These are phyloP conservation scores for Scomber japonicus DNA, from an alignment of 2,113 vertebrate species.

Conservation along the genomic window DNA sequence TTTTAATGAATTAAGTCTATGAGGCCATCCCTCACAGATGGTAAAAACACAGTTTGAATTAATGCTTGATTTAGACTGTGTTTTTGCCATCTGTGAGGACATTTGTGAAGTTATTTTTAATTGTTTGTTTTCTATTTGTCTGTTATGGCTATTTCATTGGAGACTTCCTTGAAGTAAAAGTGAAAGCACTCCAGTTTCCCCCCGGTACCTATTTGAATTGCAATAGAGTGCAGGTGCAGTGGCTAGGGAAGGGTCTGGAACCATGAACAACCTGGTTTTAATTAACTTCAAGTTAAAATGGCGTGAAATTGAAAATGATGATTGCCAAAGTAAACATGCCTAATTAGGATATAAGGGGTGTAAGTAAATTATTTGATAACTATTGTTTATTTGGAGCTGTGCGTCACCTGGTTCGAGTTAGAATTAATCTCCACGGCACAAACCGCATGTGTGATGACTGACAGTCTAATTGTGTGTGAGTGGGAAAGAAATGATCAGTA, in stretches of 20 bases:
- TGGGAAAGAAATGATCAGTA: constrained; percentile 37
- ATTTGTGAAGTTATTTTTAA: constrained; percentile 39
- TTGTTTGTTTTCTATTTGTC: constrained; percentile 54
- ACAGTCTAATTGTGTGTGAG: constrained; percentile 48
- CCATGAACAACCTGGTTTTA: constrained; percentile 83
- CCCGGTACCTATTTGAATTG: constrained; percentile 74
- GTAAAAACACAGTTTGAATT: no score
- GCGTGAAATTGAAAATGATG: constrained; percentile 88
- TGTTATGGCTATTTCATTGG: constrained; percentile 50
- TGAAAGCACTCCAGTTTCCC: constrained; percentile 60
- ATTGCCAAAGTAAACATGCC: constrained; percentile 85
- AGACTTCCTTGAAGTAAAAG: constrained; percentile 60
- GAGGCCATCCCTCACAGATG: no score
- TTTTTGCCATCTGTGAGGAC: constrained; percentile 38
- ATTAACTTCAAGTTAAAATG: constrained; percentile 88
- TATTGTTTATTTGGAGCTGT: constrained; percentile 81
- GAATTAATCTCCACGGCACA: constrained; percentile 62
- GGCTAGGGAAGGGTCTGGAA: constrained; percentile 74
- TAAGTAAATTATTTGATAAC: constrained; percentile 84
- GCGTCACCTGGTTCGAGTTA: constrained; percentile 72
- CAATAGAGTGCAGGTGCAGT: constrained; percentile 76
- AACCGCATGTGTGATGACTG: constrained; percentile 32
- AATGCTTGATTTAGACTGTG: constrained; percentile 17
- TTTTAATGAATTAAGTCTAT: background rate
- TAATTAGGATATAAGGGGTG: constrained; percentile 86